Evolutionary conservation across 2,113 vertebrate species (phyloP), one percentile per base, ranked within the genome.

Genomic region (Fulica atra): DNA sequence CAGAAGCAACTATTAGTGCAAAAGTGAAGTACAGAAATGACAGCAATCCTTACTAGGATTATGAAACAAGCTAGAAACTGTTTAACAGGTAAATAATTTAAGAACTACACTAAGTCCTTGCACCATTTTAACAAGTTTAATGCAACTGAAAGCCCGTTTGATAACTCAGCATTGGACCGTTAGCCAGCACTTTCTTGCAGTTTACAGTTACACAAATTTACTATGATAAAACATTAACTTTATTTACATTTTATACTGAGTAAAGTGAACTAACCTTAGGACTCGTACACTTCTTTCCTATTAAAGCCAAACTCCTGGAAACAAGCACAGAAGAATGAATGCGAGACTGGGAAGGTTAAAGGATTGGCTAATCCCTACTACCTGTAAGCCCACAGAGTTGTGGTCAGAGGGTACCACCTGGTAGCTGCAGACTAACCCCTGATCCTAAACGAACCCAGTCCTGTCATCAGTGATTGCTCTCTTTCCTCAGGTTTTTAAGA

Each of bases 281-380:
- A 83, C 76, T 96, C 1, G 2, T 38, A 95, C 35, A 90, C 29
- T 80, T 92, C 88, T 53, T 74, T 78, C 42, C 80, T 95, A 96
- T 71, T 91, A 95, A 95, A 95, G 93, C 21, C 81, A 88, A 95
- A 95, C 42, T 64, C 91, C 91, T 93, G 60, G 26, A 96, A 94
- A 88, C 69, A 93, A 96, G 86, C 80, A 95, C 83, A 81, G 60
- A 95, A 95, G 42, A 86, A 92, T 81, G 60, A 94, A 88, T 38
- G n/a, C 79, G 17, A 94, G 56, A 92, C 68, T 59, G 46, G 29
- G 48, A 95, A 44, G 26, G 7, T 60, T 60, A 68, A 84, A 78
- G 17, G 18, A 71, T 1, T 74, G 42, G 29, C 76, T 83, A 26
- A 83, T 56, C 88, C 50, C 56, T 56, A 64, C 16, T 48, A 70